Evolutionary conservation across 1,140 invertebrate genomes (phyloP).

Genomic region (Octopus sinensis): DNA sequence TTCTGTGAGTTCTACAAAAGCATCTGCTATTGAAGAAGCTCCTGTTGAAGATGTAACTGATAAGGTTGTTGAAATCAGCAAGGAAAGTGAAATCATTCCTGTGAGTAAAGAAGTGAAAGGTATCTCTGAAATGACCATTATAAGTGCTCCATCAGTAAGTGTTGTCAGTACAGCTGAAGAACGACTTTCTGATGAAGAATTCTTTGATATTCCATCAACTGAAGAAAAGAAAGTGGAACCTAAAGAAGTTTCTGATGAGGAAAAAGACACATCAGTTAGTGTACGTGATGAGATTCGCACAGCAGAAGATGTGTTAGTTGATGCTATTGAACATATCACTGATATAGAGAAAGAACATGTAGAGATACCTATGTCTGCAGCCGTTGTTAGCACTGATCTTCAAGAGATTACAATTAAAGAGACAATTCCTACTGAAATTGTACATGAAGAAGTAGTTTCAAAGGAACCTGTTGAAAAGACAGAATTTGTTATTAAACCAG

Average conservation of each 20-base stretch:
- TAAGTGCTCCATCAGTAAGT: not conserved
- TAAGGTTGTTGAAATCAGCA: not conserved
- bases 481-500: not conserved
- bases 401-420: conserved; percentile 17
- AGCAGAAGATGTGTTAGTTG: too few species aligned
- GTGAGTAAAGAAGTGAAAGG: too few species aligned
- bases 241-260: too few species aligned
- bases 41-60: not conserved
- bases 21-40: not conserved
- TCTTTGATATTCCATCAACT: not conserved
- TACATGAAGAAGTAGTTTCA: not conserved
- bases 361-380: too few species aligned
- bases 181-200: not conserved
- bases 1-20: not conserved
- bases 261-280: too few species aligned
- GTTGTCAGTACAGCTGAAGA: not conserved
- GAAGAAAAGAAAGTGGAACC: too few species aligned
- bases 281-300: too few species aligned
- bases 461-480: not conserved
- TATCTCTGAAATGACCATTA: too few species aligned
- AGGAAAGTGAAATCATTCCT: too few species aligned
- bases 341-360: too few species aligned
- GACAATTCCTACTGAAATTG: not conserved
- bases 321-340: too few species aligned
- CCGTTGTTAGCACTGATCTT: too few species aligned